A percentile compares a stretch with the other conserved stretches of the same genome.
These are phyloP conservation scores for Caenorhabditis sp. DNA, from an alignment of 2,888 invertebrate species.

Conservation along the genomic window DNA sequence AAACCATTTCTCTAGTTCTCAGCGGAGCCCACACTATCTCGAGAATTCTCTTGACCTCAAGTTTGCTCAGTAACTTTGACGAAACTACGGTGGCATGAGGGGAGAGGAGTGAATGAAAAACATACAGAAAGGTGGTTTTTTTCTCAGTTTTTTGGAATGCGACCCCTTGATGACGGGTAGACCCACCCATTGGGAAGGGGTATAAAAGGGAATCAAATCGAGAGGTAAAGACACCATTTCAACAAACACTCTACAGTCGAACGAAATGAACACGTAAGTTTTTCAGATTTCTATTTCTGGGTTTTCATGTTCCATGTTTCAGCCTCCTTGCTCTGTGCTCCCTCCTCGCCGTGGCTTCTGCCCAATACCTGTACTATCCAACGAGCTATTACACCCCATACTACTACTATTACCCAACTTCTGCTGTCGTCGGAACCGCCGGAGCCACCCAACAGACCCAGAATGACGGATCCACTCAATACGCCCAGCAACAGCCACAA, in stretches of 20 bases:
- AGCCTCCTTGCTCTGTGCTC: slow-evolving; percentile 62
- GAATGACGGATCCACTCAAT: slow-evolving; percentile 39
- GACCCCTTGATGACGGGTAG: slow-evolving; percentile 33
- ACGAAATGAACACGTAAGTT: slow-evolving; percentile 65
- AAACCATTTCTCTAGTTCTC: slow-evolving; percentile 16
- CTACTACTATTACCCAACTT: slow-evolving; percentile 69
- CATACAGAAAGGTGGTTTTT: slow-evolving; percentile 32
- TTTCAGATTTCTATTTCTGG: neutral
- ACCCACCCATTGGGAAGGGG: slow-evolving; percentile 44
- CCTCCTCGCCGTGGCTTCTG: slow-evolving; percentile 57
- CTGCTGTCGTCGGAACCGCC: slow-evolving; percentile 43
- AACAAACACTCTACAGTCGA: slow-evolving; percentile 28
- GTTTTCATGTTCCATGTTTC: slow-evolving; percentile 17
- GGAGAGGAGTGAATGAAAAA: slow-evolving; percentile 25
- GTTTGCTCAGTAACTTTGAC: slow-evolving; percentile 60
- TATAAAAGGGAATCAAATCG: slow-evolving; percentile 41
- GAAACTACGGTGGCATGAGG: slow-evolving; percentile 26
- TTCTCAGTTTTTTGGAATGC: slow-evolving; percentile 39
- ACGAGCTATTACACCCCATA: slow-evolving; percentile 70
- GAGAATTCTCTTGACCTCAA: slow-evolving; percentile 55
- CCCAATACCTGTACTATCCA: slow-evolving; percentile 69
- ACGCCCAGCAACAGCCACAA: slow-evolving; percentile 43
- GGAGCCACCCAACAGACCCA: slow-evolving; percentile 39
- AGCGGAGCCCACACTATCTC: slow-evolving; percentile 11
- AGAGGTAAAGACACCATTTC: slow-evolving; percentile 26